Conservation (phyloP, 2,888 invertebrate species). For the Andrena camellia region DNA sequence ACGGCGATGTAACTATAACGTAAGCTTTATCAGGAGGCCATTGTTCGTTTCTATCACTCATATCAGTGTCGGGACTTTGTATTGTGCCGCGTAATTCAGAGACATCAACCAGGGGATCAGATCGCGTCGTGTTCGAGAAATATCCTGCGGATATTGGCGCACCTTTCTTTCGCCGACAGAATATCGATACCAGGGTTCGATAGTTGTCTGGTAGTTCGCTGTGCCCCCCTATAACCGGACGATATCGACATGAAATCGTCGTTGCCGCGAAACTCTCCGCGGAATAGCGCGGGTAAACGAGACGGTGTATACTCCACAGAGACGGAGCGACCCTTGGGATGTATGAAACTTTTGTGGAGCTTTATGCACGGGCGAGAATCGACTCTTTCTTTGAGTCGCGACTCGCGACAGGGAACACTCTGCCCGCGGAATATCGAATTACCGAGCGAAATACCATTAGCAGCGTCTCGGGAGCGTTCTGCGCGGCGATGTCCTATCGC, state of each 20-base stretch:
- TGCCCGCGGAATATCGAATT: slow-evolving; percentile 16
- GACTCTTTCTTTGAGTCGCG: slow-evolving; percentile 11
- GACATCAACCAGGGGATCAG: neutral
- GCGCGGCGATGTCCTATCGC: neutral
- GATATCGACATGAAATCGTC: slow-evolving; percentile 62
- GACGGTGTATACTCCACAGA: neutral
- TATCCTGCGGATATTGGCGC: slow-evolving; percentile 60
- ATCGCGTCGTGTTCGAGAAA: slow-evolving; percentile 8
- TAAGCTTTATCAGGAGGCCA: neutral
- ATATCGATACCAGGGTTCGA: slow-evolving; percentile 61
- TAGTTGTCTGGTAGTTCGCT: slow-evolving; percentile 54
- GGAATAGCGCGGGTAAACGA: slow-evolving; percentile 53
- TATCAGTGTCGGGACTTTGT: too few relatives aligned
- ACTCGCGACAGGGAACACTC: neutral
- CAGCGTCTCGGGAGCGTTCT: neutral
- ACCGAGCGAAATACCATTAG: slow-evolving; percentile 9
- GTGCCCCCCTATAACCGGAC: slow-evolving; percentile 26
- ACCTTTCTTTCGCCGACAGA: slow-evolving; percentile 51
- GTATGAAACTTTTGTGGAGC: neutral
- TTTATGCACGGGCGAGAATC: slow-evolving; percentile 24
- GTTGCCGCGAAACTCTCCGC: slow-evolving; percentile 43
- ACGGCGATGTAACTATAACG: neutral
- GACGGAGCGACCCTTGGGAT: slow-evolving; percentile 11
- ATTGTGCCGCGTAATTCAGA: neutral
- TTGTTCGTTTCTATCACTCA: neutral